phyloP scores from a whole-genome alignment of 2,888 invertebrate species.

The Formica aserva region DNA sequence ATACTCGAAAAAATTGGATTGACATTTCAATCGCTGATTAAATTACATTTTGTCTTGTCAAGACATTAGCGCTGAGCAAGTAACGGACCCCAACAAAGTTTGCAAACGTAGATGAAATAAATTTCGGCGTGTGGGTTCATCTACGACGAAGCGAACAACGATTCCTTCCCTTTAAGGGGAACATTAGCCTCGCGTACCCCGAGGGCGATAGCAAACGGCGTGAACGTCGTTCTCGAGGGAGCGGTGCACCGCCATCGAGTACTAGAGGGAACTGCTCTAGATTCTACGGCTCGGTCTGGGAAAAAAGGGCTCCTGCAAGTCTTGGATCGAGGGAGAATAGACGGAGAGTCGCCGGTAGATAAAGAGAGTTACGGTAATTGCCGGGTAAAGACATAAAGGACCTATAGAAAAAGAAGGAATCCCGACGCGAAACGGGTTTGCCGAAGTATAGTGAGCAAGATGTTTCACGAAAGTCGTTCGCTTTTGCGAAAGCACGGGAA shows the following conservation, averaged over 20 bases:
- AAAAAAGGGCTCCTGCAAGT: slow-evolving; percentile 32
- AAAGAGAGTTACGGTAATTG: slow-evolving; percentile 82
- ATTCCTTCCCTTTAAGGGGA: slow-evolving; percentile 58
- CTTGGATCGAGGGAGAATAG: slow-evolving; percentile 53
- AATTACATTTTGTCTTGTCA: slow-evolving; percentile 55
- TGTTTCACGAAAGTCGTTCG: slow-evolving; percentile 35
- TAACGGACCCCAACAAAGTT: slow-evolving; percentile 49
- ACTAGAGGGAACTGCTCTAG: slow-evolving; percentile 39
- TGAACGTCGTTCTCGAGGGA: slow-evolving; percentile 66
- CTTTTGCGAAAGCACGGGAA: slow-evolving; percentile 9
- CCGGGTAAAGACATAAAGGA: slow-evolving; percentile 63
- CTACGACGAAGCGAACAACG: slow-evolving; percentile 38
- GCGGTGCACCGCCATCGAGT: slow-evolving; percentile 41
- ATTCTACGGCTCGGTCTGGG: slow-evolving; percentile 33
- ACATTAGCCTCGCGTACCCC: slow-evolving; percentile 59
- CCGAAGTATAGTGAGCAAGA: slow-evolving; percentile 19
- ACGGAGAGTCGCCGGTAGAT: slow-evolving; percentile 69
- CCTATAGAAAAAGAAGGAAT: slow-evolving; percentile 41
- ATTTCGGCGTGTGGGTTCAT: slow-evolving; percentile 28
- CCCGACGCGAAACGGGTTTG: slow-evolving; percentile 22
- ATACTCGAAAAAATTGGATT: background rate
- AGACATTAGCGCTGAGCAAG: slow-evolving; percentile 47
- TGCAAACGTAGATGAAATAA: slow-evolving; percentile 41
- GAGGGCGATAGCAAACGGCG: slow-evolving; percentile 60
- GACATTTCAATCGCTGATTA: slow-evolving; percentile 16